Evolutionary conservation across 2,113 vertebrate genomes (phyloP), one percentile per base, ranked within the genome.

Genomic region (Pachyramphus minor): DNA sequence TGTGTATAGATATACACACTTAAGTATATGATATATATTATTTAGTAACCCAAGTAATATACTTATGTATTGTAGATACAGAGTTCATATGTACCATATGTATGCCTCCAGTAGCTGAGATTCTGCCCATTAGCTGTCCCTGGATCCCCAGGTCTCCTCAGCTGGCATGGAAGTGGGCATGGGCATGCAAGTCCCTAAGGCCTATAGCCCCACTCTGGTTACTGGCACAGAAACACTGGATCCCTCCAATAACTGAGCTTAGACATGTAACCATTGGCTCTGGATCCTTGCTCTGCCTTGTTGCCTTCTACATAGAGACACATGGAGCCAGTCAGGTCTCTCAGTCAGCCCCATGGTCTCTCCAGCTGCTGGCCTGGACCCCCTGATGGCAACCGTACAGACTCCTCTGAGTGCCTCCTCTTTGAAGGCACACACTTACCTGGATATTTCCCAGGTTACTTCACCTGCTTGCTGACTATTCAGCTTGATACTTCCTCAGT

Each of bases 1-100:
- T 71, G 9, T 50, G 8, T 52, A 2, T 24, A 11, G 27, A 14
- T 73, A 14, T 18, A 14, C 3, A 20, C 4, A 5, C 2, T 1
- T 24, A 15, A n/a, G 9, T 73, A 33, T 62, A 10, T 44, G 58
- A 19, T 73, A 18, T 2, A 10, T 39, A 12, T 75, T 71, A 45
- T 28, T 33, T 80, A 42, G 39, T 45, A 45, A 35, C 16, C 4
- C 39, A 41, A 39, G 25, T 58, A 49, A 50, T 35, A 16, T 6
- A 15, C 9, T 8, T n/a, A 16, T 9, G 42, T 58, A 8, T 19
- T 89, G 11, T 37, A 18, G 3, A 1, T 47, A 11, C 24, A 74
- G 23, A 55, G 27, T n/a, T 23, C 82, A 8, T n/a, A 18, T 3
- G 1, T 47, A 5, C n/a, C 49, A 11, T 35, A 2, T 19, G 17